Base-by-base conservation (phyloP, 2,113 vertebrate genomes). In the Chionis minor region DNA sequence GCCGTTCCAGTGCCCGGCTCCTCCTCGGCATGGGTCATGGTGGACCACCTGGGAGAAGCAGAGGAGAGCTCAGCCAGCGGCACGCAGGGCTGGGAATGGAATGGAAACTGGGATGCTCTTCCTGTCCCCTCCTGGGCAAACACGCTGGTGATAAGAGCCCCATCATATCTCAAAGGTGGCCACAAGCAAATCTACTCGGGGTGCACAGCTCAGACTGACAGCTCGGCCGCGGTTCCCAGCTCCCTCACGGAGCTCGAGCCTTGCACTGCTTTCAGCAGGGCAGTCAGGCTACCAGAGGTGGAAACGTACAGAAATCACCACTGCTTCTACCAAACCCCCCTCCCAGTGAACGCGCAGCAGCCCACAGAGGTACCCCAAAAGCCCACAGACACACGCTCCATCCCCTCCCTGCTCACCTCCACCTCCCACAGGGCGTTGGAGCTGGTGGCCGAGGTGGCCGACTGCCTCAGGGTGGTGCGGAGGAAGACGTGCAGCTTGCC, bases 351-450 rank as follows among this genome's bases (percentile, higher is more conserved):
- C 72, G 47, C 0, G 1, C 81, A 38, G 52, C 22, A 47, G 21
- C 12, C 47, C n/a, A 28, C 1, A 0, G 14, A 44, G 51, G 67
- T 9, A 30, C 35, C 70, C 51, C 6, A 0, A 27, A 63, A 69
- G 12, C 59, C 52, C 67, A 12, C 8, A 2, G 10, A n/a, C 23
- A 14, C 1, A 0, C 0, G 2, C 21, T 55, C 4, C 51, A 4
- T 1, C 3, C 55, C 77, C 38, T 42, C 40, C 61, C 66, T 0
- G 3, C 96, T 98, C 94, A 99, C 99, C 99, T 99, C 99, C 70
- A 99, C 99, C 96, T 99, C 99, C 99, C 99, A 99, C 70, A 99
- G 98, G 24, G 99, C 99, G 6, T 99, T 99, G 97, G 99, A 99
- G 98, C 99, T 99, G 96, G 99, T 99, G 47, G 99, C 99, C 0